Percentiles rank a stretch among this genome's conserved stretches.
Conservation (phyloP, 2,113 vertebrate genomes). For the Podiceps cristatus region DNA sequence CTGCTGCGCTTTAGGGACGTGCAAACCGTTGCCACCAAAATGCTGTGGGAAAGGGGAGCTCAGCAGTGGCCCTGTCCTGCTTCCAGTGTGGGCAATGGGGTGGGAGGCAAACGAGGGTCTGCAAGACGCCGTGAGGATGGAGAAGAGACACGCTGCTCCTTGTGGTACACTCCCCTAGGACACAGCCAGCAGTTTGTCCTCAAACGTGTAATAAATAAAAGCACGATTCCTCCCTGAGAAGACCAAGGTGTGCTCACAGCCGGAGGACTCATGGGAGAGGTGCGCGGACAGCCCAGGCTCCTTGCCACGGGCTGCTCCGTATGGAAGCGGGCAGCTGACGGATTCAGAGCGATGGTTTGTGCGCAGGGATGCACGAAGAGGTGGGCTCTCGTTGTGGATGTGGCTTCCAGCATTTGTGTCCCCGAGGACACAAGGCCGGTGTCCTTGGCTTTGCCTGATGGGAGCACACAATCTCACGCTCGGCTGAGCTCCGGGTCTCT, state of each 20-base stretch:
- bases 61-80: neutral
- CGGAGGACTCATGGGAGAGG: rapidly evolving
- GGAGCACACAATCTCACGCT: neutral
- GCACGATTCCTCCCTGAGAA: neutral
- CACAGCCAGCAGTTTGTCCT: neutral
- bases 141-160: neutral
- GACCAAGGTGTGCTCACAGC: neutral
- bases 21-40: too few relatives aligned
- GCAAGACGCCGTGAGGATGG: neutral
- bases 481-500: rapidly evolving
- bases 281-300: neutral
- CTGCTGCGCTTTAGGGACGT: neutral
- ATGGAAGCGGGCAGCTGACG: rapidly evolving
- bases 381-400: neutral
- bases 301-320: neutral
- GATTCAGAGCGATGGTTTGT: neutral
- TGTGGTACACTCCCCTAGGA: neutral
- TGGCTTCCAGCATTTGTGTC: neutral
- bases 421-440: neutral
- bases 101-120: neutral
- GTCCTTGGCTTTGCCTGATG: neutral
- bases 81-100: neutral
- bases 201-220: neutral
- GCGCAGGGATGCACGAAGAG: neutral
- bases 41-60: neutral